Evolutionary conservation across 2,797 vertebrate genomes (phyloP), one percentile per base, ranked within the genome.

Genomic region (Hipposideros larvatus): DNA sequence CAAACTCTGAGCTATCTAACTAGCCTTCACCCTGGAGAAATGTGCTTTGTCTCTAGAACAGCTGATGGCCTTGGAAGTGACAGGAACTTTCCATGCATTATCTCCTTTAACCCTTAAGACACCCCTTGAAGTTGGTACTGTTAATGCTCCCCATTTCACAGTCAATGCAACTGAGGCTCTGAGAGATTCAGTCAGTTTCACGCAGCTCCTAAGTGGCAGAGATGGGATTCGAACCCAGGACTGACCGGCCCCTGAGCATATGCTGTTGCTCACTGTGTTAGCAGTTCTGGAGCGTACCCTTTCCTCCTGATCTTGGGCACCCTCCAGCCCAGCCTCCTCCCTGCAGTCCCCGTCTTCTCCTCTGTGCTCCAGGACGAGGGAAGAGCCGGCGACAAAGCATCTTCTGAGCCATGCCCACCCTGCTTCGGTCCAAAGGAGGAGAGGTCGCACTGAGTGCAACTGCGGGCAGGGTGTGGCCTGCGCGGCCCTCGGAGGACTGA

Each of bases 371-470:
- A 99, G 99, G 99, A 97, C 99, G 99, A 97, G 99, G 99, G 96
- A 99, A 99, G 98, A 99, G 98, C 98, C 98, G 99, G 93, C 98
- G 99, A 93, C 99, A 99, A 97, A 99, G 99, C 96, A 99, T 99
- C 98, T 99, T 99, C 99, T 99, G 99, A 97, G 97, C 89, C 0
- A 1, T 24, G 88, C 71, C 90, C 59, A 11, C 21, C 37, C 48
- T 57, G 31, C 91, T 75, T 31, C 0, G 5, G 51, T 74, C 28
- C 0, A 0, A 28, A 66, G 51, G 79, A 48, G 2, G 0, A 74
- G 71, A 63, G 90, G 74, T 66, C 68, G 22, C 59, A 0, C 34
- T 7, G 22, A 79, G 48, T 46, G 16, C n/a, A 24, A 5, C 10
- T 63, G 79, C 6, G 4, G 82, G 84, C 77, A 41, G 92, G 78